Base-by-base conservation (phyloP, 2,888 invertebrate genomes). In the Elysia crispata region DNA sequence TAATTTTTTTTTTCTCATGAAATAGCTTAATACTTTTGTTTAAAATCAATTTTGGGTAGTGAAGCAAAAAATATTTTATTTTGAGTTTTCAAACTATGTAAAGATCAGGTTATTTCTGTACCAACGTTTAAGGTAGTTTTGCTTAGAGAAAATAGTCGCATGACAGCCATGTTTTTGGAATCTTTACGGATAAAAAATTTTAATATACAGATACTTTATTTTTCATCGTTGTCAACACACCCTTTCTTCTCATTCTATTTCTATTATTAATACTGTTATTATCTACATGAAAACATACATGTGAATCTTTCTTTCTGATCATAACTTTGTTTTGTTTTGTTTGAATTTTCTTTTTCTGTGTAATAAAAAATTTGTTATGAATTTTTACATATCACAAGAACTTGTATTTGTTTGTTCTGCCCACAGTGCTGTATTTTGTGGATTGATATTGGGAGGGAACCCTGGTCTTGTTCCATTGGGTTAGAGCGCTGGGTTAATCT, bases 321-420 rank as follows among this genome's bases (percentile, higher is more conserved):
- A 72, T 78, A 66, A 69, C 57, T 74, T 79, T 69, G 74, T 66
- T 67, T 69, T 67, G 41, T 41, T 41, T 41, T 41, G 41, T 41
- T 41, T 41, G 41, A 41, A 41, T 41, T 79, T 76, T 31, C 64
- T 77, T 81, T 77, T 73, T 66, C 66, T 77, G 81, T 77, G 69
- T 73, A 67, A 73, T 77, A 76, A 73, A 67, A 69, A 3, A 64
- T 73, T 80, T 81, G 77, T 77, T 77, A 81, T 77, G 57, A 77
- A 74, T 77, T 81, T 77, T 70, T 67, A 77, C 73, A 74, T 62
- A 41, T 41, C 41, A 41, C 41, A 41, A 6, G 41, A 41, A 41
- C 41, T 41, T 41, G 5, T 41, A 41, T 41, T 41, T 41, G 41
- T 41, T 41, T 41, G 41, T 41, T 41, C 41, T 41, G 41, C 41